These are phyloP conservation scores for Chaenocephalus aceratus DNA, from an alignment of 2,113 vertebrate species.

Conservation along the genomic window DNA sequence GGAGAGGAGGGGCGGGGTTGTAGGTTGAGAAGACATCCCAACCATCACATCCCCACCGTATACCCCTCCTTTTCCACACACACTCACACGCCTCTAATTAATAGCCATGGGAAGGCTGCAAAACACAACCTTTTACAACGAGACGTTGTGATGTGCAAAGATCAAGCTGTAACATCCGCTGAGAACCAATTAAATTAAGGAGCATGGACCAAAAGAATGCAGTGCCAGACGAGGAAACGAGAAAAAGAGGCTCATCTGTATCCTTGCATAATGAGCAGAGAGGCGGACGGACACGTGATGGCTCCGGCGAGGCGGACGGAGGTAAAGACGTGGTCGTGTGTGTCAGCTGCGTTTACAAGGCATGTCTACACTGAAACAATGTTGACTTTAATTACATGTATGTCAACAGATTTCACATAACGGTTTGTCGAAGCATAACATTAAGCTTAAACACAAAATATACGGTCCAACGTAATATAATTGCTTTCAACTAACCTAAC, in stretches of 20 bases:
- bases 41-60: slow-evolving; percentile 25
- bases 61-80: neutral
- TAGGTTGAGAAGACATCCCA: slow-evolving; percentile 20
- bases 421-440: too few species aligned
- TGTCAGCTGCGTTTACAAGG: slow-evolving; percentile 55
- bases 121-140: slow-evolving; percentile 65
- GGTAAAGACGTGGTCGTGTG: slow-evolving; percentile 11
- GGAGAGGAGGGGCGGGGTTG: slow-evolving; percentile 52
- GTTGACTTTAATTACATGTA: too few species aligned
- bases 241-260: slow-evolving; percentile 36
- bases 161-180: slow-evolving; percentile 55
- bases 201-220: slow-evolving; percentile 21
- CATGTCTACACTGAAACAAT: slow-evolving; percentile 19
- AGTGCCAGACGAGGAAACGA: neutral
- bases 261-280: slow-evolving; percentile 53
- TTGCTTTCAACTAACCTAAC: slow-evolving; percentile 46
- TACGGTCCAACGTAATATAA: too few species aligned
- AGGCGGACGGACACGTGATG: slow-evolving; percentile 34
- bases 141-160: slow-evolving; percentile 50
- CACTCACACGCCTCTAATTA: slow-evolving; percentile 73
- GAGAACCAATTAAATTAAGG: slow-evolving; percentile 58
- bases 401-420: too few species aligned
- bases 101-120: slow-evolving; percentile 60
- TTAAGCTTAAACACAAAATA: too few species aligned
- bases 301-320: neutral